phyloP scores from a whole-genome alignment of 2,888 invertebrate genomes.

The Ctena decussata region DNA sequence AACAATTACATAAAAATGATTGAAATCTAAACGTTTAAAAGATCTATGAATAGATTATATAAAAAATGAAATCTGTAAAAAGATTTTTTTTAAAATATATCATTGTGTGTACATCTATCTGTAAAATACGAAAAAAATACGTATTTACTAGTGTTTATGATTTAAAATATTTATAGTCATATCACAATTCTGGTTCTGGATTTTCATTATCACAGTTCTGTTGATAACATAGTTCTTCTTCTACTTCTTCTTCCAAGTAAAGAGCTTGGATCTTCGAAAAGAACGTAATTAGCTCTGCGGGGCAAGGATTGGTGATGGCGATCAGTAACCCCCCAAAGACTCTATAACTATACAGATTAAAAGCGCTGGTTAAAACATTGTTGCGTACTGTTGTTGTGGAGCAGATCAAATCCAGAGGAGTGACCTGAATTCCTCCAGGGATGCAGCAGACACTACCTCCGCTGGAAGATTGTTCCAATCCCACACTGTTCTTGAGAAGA shows the following conservation, averaged over 20 bases:
- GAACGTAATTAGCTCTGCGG: not conserved
- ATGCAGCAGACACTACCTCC: not conserved
- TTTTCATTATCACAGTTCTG: too few species aligned
- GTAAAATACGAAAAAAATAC: too few species aligned
- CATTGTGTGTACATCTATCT: too few species aligned
- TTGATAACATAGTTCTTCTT: too few species aligned
- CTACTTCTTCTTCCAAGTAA: not conserved
- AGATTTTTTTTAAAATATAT: too few species aligned
- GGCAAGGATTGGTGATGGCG: not conserved
- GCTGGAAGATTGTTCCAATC: not conserved
- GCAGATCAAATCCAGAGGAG: not conserved
- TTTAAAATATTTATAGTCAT: too few species aligned
- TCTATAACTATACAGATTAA: not conserved
- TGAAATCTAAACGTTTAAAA: too few species aligned
- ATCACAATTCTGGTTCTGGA: too few species aligned
- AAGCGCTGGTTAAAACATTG: not conserved
- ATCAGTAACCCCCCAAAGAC: not conserved
- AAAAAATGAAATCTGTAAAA: too few species aligned
- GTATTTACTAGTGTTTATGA: too few species aligned
- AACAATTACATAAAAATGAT: too few species aligned
- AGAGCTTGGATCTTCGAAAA: not conserved
- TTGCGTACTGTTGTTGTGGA: not conserved
- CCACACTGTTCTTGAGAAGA: not conserved
- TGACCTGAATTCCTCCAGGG: conserved; percentile 11
- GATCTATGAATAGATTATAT: too few species aligned